These are phyloP conservation scores for Scaptomyza reducta DNA, from an alignment of 2,888 invertebrate genomes.

Conservation along the genomic window DNA sequence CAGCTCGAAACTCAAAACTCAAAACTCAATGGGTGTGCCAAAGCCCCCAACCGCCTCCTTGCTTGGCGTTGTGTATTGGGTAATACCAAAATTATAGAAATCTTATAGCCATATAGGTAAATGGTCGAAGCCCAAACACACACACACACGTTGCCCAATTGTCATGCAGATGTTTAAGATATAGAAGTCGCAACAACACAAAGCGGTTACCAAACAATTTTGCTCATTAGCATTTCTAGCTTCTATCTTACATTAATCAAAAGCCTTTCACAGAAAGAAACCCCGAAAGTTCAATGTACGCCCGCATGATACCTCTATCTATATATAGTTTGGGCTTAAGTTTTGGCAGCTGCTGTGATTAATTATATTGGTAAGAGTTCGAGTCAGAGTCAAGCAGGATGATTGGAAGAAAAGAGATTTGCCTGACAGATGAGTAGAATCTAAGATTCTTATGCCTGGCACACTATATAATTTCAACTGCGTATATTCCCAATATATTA, in stretches of 20 bases:
- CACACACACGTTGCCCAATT: slow-evolving; percentile 38
- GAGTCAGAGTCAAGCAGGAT: slow-evolving; percentile 56
- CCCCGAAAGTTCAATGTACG: slow-evolving; percentile 62
- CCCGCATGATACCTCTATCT: slow-evolving; percentile 12
- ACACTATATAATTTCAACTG: slow-evolving; percentile 39
- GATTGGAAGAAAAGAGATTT: slow-evolving; percentile 58
- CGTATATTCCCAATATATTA: slow-evolving; percentile 28
- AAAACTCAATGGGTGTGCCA: slow-evolving; percentile 39
- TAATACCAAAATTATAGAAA: slow-evolving; percentile 26
- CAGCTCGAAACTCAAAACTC: slow-evolving; percentile 30
- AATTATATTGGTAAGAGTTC: slow-evolving; percentile 41
- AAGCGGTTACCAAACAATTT: slow-evolving; percentile 10
- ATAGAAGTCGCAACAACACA: slow-evolving; percentile 13
- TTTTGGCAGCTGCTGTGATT: slow-evolving; percentile 55
- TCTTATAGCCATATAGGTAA: slow-evolving; percentile 4
- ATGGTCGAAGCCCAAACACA: not conserved
- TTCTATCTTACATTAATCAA: slow-evolving; percentile 62
- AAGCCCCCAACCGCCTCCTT: slow-evolving; percentile 13
- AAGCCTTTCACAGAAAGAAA: slow-evolving; percentile 55
- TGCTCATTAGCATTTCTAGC: slow-evolving; percentile 46
- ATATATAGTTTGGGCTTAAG: slow-evolving; percentile 5
- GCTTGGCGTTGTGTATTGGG: slow-evolving; percentile 47
- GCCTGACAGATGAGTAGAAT: slow-evolving; percentile 58
- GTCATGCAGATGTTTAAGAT: slow-evolving; percentile 61
- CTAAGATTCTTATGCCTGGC: slow-evolving; percentile 21